Base-by-base conservation (phyloP, 2,797 vertebrate genomes). In the Premnoplex brunnescens region DNA sequence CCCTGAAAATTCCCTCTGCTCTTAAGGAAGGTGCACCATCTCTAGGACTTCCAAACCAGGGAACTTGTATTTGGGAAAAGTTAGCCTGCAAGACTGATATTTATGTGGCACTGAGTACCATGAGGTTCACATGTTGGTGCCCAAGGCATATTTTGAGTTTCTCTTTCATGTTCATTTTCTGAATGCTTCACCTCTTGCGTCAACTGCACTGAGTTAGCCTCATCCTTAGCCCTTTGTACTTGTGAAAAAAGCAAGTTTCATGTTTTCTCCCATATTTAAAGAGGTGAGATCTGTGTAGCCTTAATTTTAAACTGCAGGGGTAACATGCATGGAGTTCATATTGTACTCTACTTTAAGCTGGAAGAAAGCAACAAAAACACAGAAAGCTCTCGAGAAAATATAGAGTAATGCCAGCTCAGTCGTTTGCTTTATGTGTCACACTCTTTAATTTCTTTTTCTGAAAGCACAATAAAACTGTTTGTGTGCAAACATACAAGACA, bases 401-500 rank as follows among this genome's bases (percentile, higher is more conserved):
- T 66, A 46, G 68, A 81, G 49, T n/a, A 79, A 37, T 34, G 26
- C 7, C 12, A 68, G 11, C 22, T 34, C 4, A 56, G 8, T 52
- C 0, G 32, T 74, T 89, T 88, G 24, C 26, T 80, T 49, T 43
- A 43, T 36, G 13, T 68, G 49, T 64, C 10, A 36, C 15, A 32
- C 14, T 34, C 19, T 41, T 62, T 26, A 64, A 72, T 5, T 68
- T 86, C 8, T 55, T 78, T 56, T 78, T 85, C 32, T 80, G 41
- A 30, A 73, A 80, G 20, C 44, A 76, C 20, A 79, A 18, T 48
- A 54, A 51, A 12, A 20, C 23, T 39, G 14, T 76, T 72, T 73
- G 17, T 68, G 30, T 54, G 27, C 52, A 14, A 27, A 22, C 22
- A 37, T 44, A 22, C 1, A 0, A 2, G 9, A 44, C 6, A 5